phyloP scores from a whole-genome alignment of 2,113 vertebrate genomes.

The Eptesicus fuscus region DNA sequence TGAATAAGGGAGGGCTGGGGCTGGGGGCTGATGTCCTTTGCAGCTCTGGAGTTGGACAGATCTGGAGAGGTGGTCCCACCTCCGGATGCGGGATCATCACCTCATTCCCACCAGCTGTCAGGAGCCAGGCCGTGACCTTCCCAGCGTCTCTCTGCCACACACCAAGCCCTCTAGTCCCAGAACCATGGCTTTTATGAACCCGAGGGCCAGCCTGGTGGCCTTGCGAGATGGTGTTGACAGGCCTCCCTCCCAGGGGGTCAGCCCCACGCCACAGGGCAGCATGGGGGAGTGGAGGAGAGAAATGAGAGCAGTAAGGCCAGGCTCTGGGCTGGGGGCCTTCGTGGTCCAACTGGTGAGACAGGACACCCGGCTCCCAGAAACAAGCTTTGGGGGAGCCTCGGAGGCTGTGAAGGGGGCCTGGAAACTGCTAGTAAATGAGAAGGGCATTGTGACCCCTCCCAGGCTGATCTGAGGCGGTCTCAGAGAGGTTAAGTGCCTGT shows the following conservation, averaged over 20 bases:
- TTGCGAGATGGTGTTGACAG: not conserved
- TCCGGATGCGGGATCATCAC: accelerated
- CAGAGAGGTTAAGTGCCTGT: too few species aligned
- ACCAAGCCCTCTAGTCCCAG: too few species aligned
- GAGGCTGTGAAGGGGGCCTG: not conserved
- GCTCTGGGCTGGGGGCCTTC: not conserved
- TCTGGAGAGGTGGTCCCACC: not conserved
- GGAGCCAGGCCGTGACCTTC: not conserved
- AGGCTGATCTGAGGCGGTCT: not conserved
- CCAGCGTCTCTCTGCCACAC: accelerated
- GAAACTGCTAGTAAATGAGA: not conserved
- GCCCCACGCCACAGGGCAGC: not conserved
- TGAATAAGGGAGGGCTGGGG: not conserved
- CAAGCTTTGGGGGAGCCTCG: not conserved
- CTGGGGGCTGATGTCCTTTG: not conserved
- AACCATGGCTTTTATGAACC: accelerated
- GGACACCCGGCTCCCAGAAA: not conserved
- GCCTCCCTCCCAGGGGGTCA: not conserved
- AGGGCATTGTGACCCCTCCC: too few species aligned
- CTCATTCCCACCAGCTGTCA: not conserved
- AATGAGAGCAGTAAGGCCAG: not conserved
- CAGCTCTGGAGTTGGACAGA: not conserved
- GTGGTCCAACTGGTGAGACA: not conserved
- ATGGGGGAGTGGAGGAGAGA: too few species aligned
- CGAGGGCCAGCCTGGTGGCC: not conserved